A percentile compares a stretch with the other conserved stretches of the same genome.
Conservation (phyloP, 1,140 invertebrate genomes). For the Hyphantria cunea region DNA sequence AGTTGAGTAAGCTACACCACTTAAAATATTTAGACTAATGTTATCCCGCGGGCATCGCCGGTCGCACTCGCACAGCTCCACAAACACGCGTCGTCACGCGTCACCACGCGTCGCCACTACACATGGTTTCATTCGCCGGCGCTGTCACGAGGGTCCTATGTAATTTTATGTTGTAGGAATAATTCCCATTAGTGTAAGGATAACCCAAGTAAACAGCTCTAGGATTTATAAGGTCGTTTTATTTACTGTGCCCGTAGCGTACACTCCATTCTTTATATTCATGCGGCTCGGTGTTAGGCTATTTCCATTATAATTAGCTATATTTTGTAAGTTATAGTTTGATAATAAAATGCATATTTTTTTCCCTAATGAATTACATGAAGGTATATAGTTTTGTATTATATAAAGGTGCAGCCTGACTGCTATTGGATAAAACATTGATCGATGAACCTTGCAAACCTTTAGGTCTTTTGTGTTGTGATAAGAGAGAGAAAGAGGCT, state of each 20-base stretch:
- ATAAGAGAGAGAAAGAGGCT: no score
- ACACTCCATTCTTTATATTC: constrained; percentile 18
- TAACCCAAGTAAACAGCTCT: constrained; percentile 54
- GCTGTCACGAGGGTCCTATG: constrained; percentile 39
- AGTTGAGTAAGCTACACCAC: constrained; percentile 68
- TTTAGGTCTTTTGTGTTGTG: no score
- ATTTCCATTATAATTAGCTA: constrained; percentile 28
- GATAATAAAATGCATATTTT: constrained; percentile 24
- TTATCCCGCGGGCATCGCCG: constrained; percentile 30
- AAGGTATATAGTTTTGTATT: constrained; percentile 7
- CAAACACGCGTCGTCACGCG: neutral
- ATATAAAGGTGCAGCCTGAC: constrained; percentile 13
- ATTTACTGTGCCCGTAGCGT: constrained; percentile 28
- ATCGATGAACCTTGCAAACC: no score
- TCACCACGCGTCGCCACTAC: constrained; percentile 6
- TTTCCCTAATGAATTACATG: constrained; percentile 18
- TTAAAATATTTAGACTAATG: constrained; percentile 62
- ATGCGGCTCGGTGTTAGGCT: constrained; percentile 27
- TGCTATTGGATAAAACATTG: neutral
- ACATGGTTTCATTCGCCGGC: constrained; percentile 10
- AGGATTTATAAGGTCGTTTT: constrained; percentile 46
- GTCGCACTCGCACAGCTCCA: constrained; percentile 8
- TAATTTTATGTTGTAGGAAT: constrained; percentile 72
- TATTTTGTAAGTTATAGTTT: constrained; percentile 24
- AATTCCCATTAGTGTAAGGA: constrained; percentile 65